A percentile compares a stretch with the other conserved stretches of the same genome.
These are phyloP conservation scores for Amblyopsis rosae DNA, from an alignment of 2,113 vertebrate genomes.

Conservation along the genomic window DNA sequence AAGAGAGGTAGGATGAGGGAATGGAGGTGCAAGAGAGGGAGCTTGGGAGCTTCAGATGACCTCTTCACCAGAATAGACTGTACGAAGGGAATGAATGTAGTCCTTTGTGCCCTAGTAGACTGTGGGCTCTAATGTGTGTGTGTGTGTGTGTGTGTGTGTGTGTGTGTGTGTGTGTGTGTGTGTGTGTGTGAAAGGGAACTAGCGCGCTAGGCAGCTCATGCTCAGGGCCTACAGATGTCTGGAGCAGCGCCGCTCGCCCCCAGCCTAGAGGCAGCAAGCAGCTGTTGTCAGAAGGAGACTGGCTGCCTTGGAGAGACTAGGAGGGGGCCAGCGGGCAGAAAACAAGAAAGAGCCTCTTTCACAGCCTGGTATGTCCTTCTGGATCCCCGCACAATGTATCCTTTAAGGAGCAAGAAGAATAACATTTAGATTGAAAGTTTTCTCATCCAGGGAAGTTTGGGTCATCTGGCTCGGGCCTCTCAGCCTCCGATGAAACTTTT, in stretches of 20 bases:
- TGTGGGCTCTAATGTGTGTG: slow-evolving; percentile 63
- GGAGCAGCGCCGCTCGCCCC: slow-evolving; percentile 68
- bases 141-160: slow-evolving; percentile 2
- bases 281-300: slow-evolving; percentile 79
- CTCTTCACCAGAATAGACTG: slow-evolving; percentile 71
- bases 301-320: slow-evolving; percentile 71
- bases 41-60: slow-evolving; percentile 67
- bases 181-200: slow-evolving; percentile 33
- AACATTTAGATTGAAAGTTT: slow-evolving; percentile 83
- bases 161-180: slow-evolving; percentile 2
- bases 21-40: slow-evolving; percentile 44
- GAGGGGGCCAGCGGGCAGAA: slow-evolving; percentile 75
- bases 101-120: slow-evolving; percentile 73
- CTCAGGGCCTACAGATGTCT: slow-evolving; percentile 79
- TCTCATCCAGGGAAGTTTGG: slow-evolving; percentile 78
- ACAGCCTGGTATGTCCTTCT: slow-evolving; percentile 81
- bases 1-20: slow-evolving; percentile 37
- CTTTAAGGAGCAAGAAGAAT: slow-evolving; percentile 82
- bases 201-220: slow-evolving; percentile 59
- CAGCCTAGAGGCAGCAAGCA: slow-evolving; percentile 77
- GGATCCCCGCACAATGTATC: slow-evolving; percentile 81
- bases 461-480: slow-evolving; percentile 57
- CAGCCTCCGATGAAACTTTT: slow-evolving; percentile 50
- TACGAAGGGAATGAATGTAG: slow-evolving; percentile 74
- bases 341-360: slow-evolving; percentile 82